A percentile compares a stretch with the other conserved stretches of the same genome.
Evolutionary conservation across 2,797 vertebrate genomes (phyloP).

Genomic region (Basileuterus tristriatus): DNA sequence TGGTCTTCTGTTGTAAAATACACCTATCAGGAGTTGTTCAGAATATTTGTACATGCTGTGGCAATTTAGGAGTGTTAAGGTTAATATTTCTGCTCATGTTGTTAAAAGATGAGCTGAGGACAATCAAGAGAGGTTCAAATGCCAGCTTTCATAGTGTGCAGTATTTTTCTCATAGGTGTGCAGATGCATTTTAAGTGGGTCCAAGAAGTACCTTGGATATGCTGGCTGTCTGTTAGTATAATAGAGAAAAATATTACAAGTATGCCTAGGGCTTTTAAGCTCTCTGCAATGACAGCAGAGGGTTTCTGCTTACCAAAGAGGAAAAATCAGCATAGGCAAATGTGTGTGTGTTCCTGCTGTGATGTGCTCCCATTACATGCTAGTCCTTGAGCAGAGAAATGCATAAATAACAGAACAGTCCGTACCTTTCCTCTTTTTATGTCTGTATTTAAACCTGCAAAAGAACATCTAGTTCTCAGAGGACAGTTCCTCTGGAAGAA

Average conservation of each 20-base stretch:
- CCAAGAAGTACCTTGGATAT: not conserved
- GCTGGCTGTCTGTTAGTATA: not conserved
- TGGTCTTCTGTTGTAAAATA: not conserved
- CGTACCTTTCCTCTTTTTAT: not conserved
- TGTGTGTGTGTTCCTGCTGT: not conserved
- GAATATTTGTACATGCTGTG: not conserved
- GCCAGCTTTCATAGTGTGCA: not conserved
- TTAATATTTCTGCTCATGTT: not conserved
- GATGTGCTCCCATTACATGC: conserved; percentile 20
- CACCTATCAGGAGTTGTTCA: not conserved
- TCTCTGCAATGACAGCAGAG: not conserved
- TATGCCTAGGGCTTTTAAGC: not conserved
- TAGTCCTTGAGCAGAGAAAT: not conserved
- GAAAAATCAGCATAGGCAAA: not conserved
- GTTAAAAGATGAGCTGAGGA: not conserved
- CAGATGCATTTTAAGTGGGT: not conserved
- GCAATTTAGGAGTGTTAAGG: not conserved
- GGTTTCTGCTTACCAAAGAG: not conserved
- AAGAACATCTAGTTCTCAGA: not conserved
- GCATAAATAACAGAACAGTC: not conserved
- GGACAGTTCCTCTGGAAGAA: not conserved
- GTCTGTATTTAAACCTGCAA: not conserved
- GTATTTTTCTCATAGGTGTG: not conserved
- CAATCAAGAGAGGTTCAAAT: not conserved
- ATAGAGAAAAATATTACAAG: not conserved